phyloP scores from a whole-genome alignment of 2,888 invertebrate species.

The Cactoblastis cactorum region DNA sequence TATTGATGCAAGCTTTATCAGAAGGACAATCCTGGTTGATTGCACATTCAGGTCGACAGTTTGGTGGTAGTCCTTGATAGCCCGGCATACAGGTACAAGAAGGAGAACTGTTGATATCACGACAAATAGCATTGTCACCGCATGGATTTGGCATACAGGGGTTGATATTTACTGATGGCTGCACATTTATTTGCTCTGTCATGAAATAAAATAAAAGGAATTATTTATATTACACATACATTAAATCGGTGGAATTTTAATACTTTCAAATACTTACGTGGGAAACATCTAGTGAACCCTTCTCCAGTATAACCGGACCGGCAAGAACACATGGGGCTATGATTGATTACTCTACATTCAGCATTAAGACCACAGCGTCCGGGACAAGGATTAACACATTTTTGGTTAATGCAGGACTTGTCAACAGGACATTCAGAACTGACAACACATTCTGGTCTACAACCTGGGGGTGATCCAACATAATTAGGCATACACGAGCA shows the following conservation, averaged over 20 bases:
- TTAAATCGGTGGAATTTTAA: neutral
- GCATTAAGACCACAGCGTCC: slow-evolving; percentile 84
- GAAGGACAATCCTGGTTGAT: slow-evolving; percentile 86
- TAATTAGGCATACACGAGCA: slow-evolving; percentile 87
- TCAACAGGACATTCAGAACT: slow-evolving; percentile 87
- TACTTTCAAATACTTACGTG: slow-evolving; percentile 55
- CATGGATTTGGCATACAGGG: slow-evolving; percentile 86
- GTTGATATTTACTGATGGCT: slow-evolving; percentile 63
- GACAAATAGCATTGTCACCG: slow-evolving; percentile 82
- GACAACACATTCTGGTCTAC: slow-evolving; percentile 88
- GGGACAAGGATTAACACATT: slow-evolving; percentile 88
- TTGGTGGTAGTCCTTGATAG: slow-evolving; percentile 85
- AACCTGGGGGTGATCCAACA: slow-evolving; percentile 86
- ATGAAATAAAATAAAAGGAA: neutral
- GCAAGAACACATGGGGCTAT: slow-evolving; percentile 89
- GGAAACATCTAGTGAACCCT: slow-evolving; percentile 83
- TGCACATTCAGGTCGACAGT: slow-evolving; percentile 86
- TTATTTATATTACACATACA: neutral
- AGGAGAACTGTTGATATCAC: slow-evolving; percentile 78
- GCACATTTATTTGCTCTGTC: slow-evolving; percentile 31
- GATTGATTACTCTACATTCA: slow-evolving; percentile 86
- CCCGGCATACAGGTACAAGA: slow-evolving; percentile 83
- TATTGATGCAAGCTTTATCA: slow-evolving; percentile 85
- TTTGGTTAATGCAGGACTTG: slow-evolving; percentile 86
- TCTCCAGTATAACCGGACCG: slow-evolving; percentile 81